These are phyloP conservation scores for Mus spretus DNA, from an alignment of 2,797 vertebrate genomes.

Conservation along the genomic window DNA sequence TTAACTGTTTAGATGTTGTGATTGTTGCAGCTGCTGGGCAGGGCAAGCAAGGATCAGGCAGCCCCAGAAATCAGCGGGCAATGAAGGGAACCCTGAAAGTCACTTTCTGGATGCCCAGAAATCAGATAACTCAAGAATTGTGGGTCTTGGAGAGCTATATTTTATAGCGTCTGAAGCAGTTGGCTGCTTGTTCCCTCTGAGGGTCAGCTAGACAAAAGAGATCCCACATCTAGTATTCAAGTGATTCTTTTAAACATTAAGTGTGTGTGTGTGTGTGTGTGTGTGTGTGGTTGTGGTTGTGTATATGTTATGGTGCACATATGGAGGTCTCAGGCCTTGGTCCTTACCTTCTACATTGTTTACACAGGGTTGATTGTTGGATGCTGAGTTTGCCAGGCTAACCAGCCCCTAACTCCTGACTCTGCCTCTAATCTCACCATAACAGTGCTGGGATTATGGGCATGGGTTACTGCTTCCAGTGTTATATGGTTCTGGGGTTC, in stretches of 20 bases:
- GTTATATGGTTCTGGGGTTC: neutral
- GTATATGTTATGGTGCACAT: neutral
- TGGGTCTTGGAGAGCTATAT: neutral
- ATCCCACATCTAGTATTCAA: neutral
- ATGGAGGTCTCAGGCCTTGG: neutral
- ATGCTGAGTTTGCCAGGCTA: neutral
- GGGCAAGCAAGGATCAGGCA: neutral
- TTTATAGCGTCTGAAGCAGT: neutral
- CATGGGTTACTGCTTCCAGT: neutral
- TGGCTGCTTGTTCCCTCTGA: neutral
- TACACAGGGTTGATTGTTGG: neutral
- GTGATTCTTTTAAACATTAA: no score
- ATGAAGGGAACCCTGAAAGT: constrained; percentile 39
- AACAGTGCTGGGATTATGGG: neutral
- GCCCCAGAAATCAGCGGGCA: neutral
- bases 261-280: neutral
- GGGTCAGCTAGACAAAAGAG: neutral
- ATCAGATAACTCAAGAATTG: neutral
- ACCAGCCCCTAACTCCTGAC: neutral
- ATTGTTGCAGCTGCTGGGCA: neutral
- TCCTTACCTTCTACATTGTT: neutral
- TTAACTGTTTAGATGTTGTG: constrained; percentile 13
- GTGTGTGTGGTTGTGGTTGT: neutral
- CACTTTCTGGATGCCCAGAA: neutral
- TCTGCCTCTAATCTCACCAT: neutral